Conservation (phyloP, 2,113 vertebrate species). For the Leucopsar rothschildi region DNA sequence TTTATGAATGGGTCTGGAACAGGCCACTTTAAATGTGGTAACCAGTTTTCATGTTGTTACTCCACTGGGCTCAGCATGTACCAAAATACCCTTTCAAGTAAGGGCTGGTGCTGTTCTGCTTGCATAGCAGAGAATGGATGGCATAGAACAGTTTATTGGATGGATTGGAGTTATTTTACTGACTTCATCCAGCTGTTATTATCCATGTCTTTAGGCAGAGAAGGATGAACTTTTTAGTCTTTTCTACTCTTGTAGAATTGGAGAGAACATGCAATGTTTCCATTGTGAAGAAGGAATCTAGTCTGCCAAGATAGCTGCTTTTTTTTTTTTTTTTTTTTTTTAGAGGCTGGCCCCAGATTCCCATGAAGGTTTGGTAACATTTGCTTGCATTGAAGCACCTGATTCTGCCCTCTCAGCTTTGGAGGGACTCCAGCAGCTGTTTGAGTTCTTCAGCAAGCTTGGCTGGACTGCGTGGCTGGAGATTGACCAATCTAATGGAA, state of each 20-base stretch:
- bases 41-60: background rate
- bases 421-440: background rate
- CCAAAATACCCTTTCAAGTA: background rate
- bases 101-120: background rate
- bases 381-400: background rate
- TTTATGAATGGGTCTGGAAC: background rate
- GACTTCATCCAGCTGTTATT: background rate
- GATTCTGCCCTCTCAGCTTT: background rate
- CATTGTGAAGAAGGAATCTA: background rate
- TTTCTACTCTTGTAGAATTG: background rate
- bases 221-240: background rate
- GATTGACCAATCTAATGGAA: background rate
- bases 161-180: background rate
- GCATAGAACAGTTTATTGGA: background rate
- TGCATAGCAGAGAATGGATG: background rate
- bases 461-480: background rate
- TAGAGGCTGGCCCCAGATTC: background rate
- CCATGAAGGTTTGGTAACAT: background rate
- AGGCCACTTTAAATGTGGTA: background rate
- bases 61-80: background rate
- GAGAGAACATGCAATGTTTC: background rate
- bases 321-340: background rate
- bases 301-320: background rate
- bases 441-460: background rate
- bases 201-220: background rate